Evolutionary conservation across 1,140 invertebrate species (phyloP).

Genomic region (Heliconius congener): DNA sequence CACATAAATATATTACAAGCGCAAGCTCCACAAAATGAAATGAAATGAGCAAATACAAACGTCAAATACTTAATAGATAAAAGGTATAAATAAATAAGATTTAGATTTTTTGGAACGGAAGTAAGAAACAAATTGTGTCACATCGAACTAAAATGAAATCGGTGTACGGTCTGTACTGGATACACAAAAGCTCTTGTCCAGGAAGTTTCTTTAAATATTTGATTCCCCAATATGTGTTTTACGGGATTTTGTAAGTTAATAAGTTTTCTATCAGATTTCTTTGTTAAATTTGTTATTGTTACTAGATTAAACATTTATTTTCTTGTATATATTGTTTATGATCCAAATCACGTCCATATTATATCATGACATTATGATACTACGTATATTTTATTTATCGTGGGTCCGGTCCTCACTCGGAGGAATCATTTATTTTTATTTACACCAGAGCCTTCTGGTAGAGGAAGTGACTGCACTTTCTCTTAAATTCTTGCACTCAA

Average conservation of each 20-base stretch:
- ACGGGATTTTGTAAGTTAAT: not conserved
- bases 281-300: not conserved
- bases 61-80: not conserved
- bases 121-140: constrained; percentile 4
- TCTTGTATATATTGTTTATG: too few species aligned
- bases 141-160: not conserved
- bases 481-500: too few species aligned
- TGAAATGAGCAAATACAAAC: not conserved
- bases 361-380: too few species aligned
- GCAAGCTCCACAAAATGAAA: not conserved
- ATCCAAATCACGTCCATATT: too few species aligned
- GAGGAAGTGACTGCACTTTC: too few species aligned
- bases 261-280: not conserved
- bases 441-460: too few species aligned
- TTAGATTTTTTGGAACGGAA: not conserved
- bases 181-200: not conserved
- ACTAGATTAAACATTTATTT: too few species aligned
- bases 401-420: fast-evolving
- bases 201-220: not conserved
- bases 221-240: not conserved
- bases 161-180: not conserved
- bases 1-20: not conserved
- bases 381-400: too few species aligned
- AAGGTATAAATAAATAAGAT: constrained; percentile 7
- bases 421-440: too few species aligned